Evolutionary conservation across 2,797 vertebrate species (phyloP).

Genomic region (Alectoris magna): DNA sequence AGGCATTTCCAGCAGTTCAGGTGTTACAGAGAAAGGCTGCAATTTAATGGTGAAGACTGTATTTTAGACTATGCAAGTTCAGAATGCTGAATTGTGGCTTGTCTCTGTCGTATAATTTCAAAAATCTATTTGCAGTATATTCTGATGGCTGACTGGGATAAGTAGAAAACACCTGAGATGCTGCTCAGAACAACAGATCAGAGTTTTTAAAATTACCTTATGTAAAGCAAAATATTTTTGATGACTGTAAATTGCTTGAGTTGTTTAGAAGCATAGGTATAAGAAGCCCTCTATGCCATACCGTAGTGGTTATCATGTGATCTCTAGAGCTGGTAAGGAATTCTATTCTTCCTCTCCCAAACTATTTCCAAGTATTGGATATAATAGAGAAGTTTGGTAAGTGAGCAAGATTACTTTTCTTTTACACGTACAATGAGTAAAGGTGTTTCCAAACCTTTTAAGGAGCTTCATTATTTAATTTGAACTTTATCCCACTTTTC

Average conservation of each 20-base stretch:
- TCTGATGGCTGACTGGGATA: neutral
- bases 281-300: neutral
- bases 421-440: neutral
- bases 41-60: slow-evolving; percentile 13
- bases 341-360: neutral
- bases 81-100: neutral
- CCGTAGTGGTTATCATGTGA: neutral
- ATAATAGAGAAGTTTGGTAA: neutral
- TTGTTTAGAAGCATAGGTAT: neutral
- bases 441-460: neutral
- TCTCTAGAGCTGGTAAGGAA: neutral
- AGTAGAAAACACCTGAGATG: neutral
- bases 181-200: neutral
- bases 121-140: no score
- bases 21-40: neutral
- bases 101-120: neutral
- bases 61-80: neutral
- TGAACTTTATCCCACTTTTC: neutral
- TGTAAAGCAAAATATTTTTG: neutral
- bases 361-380: neutral
- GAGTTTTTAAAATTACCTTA: neutral
- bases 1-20: neutral
- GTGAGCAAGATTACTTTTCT: neutral
- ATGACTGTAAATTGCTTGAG: neutral
- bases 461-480: neutral